Evolutionary conservation across 1,140 invertebrate species (phyloP).

Genomic region (Halesus radiatus): DNA sequence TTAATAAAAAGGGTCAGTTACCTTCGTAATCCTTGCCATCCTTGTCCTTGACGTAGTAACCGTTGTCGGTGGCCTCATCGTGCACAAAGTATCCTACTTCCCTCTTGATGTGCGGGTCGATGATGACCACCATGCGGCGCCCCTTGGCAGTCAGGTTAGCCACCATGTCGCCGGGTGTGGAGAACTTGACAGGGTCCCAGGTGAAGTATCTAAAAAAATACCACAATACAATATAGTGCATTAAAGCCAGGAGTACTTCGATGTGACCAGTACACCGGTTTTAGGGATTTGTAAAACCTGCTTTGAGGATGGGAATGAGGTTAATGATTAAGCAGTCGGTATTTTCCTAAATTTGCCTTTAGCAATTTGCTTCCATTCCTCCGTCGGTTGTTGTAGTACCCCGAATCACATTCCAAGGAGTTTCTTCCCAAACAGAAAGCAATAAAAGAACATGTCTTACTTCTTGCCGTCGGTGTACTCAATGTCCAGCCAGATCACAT

Average conservation of each 20-base stretch:
- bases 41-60: constrained; percentile 91
- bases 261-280: too few relatives aligned
- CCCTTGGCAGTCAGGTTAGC: constrained; percentile 91
- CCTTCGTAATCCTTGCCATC: constrained; percentile 95
- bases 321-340: too few relatives aligned
- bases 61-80: constrained; percentile 85
- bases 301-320: too few relatives aligned
- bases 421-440: too few relatives aligned
- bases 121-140: constrained; percentile 94
- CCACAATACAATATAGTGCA: not conserved
- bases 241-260: too few relatives aligned
- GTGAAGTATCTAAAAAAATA: constrained; percentile 88
- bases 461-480: constrained; percentile 98
- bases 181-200: constrained; percentile 94
- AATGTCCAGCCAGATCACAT: constrained; percentile 98
- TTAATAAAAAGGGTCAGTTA: constrained; percentile 60
- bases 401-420: too few relatives aligned
- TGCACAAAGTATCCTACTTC: constrained; percentile 91
- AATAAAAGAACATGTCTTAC: constrained; percentile 64
- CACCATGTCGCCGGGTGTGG: constrained; percentile 91
- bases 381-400: too few relatives aligned
- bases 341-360: too few relatives aligned
- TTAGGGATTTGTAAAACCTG: too few relatives aligned
- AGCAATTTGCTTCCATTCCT: too few relatives aligned
- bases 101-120: constrained; percentile 98